Conservation (phyloP, 1,140 invertebrate species). For the Sycophila sp. region DNA sequence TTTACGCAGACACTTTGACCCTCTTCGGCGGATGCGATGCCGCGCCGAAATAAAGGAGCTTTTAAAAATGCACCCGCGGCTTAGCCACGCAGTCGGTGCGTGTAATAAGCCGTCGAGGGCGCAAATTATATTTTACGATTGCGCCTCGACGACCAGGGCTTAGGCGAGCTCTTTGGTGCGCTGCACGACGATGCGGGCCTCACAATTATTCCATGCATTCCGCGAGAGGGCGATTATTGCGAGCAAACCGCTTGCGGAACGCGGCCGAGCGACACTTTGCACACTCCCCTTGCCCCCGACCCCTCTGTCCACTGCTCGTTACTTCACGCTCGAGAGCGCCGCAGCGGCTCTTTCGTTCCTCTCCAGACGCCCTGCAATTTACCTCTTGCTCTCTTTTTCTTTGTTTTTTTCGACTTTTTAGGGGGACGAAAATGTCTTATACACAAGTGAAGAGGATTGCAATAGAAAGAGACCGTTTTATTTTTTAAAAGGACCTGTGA, state of each 20-base stretch:
- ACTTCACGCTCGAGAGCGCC: neutral
- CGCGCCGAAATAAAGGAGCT: constrained; percentile 42
- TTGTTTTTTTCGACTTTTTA: neutral
- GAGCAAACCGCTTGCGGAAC: neutral
- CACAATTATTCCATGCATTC: constrained; percentile 59
- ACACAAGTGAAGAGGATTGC: neutral
- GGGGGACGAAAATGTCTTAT: neutral
- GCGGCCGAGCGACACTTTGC: constrained; percentile 13
- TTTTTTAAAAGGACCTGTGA: too few species aligned
- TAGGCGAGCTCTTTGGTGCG: constrained; percentile 32
- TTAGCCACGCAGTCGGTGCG: too few species aligned
- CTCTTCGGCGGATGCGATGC: neutral
- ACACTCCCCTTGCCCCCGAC: neutral
- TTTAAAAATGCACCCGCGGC: constrained; percentile 36
- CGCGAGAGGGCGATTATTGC: constrained; percentile 29
- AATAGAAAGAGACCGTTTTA: too few species aligned
- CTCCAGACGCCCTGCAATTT: too few species aligned
- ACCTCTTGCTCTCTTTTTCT: neutral
- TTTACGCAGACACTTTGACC: too few species aligned
- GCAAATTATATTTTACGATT: constrained; percentile 57
- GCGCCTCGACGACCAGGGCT: too few species aligned
- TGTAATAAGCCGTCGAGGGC: neutral
- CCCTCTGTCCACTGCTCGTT: constrained; percentile 13
- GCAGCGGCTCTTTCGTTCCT: too few species aligned
- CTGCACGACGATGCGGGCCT: constrained; percentile 43